Evolutionary conservation across 2,888 invertebrate genomes (phyloP), one percentile per base, ranked within the genome.

Genomic region (Callyntrura sp.): DNA sequence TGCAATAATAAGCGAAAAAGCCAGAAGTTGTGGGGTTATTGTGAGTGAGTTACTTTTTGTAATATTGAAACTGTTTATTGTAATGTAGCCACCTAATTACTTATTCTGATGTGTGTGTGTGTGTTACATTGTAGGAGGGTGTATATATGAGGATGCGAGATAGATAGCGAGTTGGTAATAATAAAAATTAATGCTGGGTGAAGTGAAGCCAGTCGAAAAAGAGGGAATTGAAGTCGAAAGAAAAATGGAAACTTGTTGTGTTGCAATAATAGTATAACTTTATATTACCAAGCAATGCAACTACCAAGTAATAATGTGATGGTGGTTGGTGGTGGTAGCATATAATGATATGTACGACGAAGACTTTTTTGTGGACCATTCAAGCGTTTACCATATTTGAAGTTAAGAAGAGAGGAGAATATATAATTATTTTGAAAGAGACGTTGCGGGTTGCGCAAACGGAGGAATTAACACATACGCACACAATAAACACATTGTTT

Each of bases 211-310:
- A 35, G 3, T 35, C 35, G 35, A 35, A 35, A 35, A 35, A 35
- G 35, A 35, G 35, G 35, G 28, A 9, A 25, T 35, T n/a, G 9
- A 68, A 68, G 62, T 28, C 62, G 1, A 20, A 68, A 25, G 12
- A 68, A 68, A 68, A 68, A 25, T 68, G 68, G 68, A 35, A 68
- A 68, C 68, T 35, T 68, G 68, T 5, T 68, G 68, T 68, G 68
- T 35, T 35, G 68, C 35, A 68, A 68, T 35, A 62, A 57, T 57
- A 17, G 1, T 62, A 57, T 51, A 51, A 51, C n/a, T 45, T 45
- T 3, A 57, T 57, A 17, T 4, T 57, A 57, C 1, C 1, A 57
- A 35, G n/a, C 35, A 55, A 57, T 57, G 57, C 6, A 57, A 17
- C 57, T 1, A 23, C 8, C 17, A n/a, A n/a, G 60, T 35, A 60